Percentiles rank a stretch among this genome's conserved stretches.
Evolutionary conservation across 2,797 vertebrate species (phyloP).

Genomic region (Saxicola maurus): DNA sequence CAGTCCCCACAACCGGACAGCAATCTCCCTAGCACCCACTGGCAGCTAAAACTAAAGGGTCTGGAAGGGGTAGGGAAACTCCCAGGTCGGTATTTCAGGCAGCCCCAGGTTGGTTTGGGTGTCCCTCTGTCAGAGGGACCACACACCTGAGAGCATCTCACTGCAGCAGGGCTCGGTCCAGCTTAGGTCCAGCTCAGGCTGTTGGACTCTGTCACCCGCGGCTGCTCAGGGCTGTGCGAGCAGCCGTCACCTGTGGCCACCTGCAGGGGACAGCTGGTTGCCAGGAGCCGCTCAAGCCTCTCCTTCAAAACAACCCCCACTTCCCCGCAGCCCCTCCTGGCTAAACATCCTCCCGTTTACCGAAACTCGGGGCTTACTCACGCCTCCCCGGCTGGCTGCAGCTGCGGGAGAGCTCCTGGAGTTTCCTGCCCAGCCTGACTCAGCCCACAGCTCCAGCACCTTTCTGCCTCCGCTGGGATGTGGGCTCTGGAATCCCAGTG

Average conservation of each 20-base stretch:
- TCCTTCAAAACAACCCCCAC: neutral
- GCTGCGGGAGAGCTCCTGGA: conserved; percentile 19
- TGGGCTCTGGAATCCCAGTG: neutral
- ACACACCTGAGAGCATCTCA: neutral
- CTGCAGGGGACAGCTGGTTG: neutral
- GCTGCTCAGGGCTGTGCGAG: rapidly evolving
- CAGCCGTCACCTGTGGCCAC: neutral
- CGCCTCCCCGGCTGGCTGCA: neutral
- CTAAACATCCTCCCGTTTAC: conserved; percentile 16
- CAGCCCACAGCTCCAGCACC: neutral
- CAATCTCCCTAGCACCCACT: neutral
- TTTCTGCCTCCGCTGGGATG: neutral
- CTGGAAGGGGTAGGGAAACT: neutral
- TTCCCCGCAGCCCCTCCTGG: neutral
- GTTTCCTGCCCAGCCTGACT: conserved; percentile 60
- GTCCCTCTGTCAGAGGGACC: neutral
- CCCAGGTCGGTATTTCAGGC: neutral
- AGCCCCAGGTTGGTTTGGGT: neutral
- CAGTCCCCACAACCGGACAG: neutral
- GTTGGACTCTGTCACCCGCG: neutral
- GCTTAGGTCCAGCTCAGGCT: neutral
- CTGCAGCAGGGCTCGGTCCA: neutral
- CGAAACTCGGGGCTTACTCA: conserved; percentile 30
- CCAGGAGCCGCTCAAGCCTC: neutral
- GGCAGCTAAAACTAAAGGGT: neutral